Evolutionary conservation across 2,113 vertebrate genomes (phyloP).

Genomic region (Microtus oregoni): DNA sequence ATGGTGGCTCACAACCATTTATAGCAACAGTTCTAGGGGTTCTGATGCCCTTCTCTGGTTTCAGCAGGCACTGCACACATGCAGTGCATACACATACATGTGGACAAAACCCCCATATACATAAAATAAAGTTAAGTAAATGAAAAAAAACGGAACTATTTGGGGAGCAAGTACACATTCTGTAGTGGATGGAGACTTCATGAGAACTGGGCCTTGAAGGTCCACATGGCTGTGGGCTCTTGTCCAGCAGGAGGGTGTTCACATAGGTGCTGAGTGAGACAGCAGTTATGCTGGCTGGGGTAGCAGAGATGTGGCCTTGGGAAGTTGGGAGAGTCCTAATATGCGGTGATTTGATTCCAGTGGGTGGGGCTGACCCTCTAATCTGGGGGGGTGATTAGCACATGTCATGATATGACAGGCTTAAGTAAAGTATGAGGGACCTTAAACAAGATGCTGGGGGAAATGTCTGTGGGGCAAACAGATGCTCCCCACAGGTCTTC

Average conservation of each 20-base stretch:
- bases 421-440: not conserved
- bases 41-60: not conserved
- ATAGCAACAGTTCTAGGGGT: not conserved
- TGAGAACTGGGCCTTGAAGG: not conserved
- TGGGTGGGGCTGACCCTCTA: not conserved
- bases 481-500: not conserved
- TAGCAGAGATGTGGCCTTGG: not conserved
- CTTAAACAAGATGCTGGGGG: not conserved
- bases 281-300: not conserved
- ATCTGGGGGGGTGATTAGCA: not conserved
- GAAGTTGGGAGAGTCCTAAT: not conserved
- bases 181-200: not conserved
- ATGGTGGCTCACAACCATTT: not conserved
- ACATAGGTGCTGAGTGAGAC: not conserved
- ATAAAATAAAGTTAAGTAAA: not conserved
- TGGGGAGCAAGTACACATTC: not conserved
- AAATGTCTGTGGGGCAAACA: not conserved
- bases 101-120: not conserved
- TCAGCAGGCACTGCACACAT: not conserved
- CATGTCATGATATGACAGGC: not conserved
- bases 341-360: not conserved
- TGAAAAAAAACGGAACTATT: not conserved
- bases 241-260: not conserved
- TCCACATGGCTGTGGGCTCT: not conserved
- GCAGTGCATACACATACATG: not conserved